These are phyloP conservation scores for Prionailurus viverrinus DNA, from an alignment of 2,113 vertebrate genomes.

Conservation along the genomic window DNA sequence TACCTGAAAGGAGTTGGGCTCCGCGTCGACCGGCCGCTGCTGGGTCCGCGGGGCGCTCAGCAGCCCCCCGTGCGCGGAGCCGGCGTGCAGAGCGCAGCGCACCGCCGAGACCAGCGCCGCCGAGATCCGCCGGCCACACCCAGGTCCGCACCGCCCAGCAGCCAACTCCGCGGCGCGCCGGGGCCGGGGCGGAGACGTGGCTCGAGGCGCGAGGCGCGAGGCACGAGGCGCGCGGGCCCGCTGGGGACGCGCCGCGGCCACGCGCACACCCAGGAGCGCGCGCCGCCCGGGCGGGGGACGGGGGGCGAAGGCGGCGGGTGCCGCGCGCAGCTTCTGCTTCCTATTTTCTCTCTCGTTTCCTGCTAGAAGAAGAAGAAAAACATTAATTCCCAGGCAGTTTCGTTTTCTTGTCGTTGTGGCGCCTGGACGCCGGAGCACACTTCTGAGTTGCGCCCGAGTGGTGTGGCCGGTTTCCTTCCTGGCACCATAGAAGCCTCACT, in stretches of 20 bases:
- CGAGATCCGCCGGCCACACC: conserved; percentile 77
- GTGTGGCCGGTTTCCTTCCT: neutral
- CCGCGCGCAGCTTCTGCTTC: conserved; percentile 68
- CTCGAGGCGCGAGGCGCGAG: conserved; percentile 28
- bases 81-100: neutral
- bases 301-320: neutral
- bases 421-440: neutral
- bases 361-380: conserved; percentile 56
- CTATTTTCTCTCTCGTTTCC: conserved; percentile 73
- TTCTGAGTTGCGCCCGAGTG: neutral
- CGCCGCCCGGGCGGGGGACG: neutral
- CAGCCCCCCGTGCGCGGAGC: neutral
- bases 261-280: neutral
- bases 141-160: conserved; percentile 64
- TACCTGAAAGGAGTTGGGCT: conserved; percentile 37
- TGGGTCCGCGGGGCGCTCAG: neutral
- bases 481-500: neutral
- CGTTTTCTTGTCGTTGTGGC: conserved; percentile 63
- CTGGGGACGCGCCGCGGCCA: neutral
- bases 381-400: conserved; percentile 67
- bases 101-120: neutral
- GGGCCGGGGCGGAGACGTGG: conserved; percentile 73
- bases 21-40: neutral
- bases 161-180: conserved; percentile 55
- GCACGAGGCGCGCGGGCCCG: conserved; percentile 47